Conservation (phyloP, 2,888 invertebrate species). For the Pachliopta kotzebuea region DNA sequence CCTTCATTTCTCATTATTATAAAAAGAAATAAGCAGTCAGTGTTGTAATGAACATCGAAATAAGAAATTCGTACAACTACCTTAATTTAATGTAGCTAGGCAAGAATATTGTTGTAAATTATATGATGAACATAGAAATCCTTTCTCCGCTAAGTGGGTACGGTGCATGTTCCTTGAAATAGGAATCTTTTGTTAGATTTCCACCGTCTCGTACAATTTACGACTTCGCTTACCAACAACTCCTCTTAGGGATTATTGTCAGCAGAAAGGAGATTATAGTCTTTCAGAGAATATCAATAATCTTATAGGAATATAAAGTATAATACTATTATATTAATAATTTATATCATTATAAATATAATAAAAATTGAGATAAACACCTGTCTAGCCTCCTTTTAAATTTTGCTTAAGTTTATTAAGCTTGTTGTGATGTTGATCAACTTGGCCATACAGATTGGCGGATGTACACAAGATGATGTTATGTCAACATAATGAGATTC, state of each 20-base stretch:
- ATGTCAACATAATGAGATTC: too few relatives aligned
- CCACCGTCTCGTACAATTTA: slow-evolving; percentile 13
- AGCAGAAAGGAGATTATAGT: slow-evolving; percentile 1
- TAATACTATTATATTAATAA: too few relatives aligned
- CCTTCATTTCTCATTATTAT: neutral
- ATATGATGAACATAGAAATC: slow-evolving; percentile 17
- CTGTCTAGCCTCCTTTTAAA: too few relatives aligned
- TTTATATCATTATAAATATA: too few relatives aligned
- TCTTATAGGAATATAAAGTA: too few relatives aligned
- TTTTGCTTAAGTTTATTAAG: too few relatives aligned
- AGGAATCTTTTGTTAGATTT: slow-evolving; percentile 18
- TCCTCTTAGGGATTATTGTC: slow-evolving; percentile 4
- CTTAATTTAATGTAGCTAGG: neutral
- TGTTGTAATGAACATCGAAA: too few relatives aligned
- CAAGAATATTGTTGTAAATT: slow-evolving; percentile 6
- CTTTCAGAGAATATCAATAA: slow-evolving; percentile 6
- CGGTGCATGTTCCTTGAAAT: slow-evolving; percentile 6
- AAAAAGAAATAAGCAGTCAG: neutral
- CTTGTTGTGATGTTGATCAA: too few relatives aligned
- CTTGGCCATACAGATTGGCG: too few relatives aligned
- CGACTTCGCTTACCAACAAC: slow-evolving; percentile 9
- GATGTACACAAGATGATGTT: too few relatives aligned
- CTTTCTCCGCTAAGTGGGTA: slow-evolving; percentile 12
- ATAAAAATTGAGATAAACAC: too few relatives aligned
- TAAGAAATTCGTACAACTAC: neutral